These are phyloP conservation scores for Macrotrachela quadricornifera DNA, from an alignment of 1,140 invertebrate species.

Conservation along the genomic window DNA sequence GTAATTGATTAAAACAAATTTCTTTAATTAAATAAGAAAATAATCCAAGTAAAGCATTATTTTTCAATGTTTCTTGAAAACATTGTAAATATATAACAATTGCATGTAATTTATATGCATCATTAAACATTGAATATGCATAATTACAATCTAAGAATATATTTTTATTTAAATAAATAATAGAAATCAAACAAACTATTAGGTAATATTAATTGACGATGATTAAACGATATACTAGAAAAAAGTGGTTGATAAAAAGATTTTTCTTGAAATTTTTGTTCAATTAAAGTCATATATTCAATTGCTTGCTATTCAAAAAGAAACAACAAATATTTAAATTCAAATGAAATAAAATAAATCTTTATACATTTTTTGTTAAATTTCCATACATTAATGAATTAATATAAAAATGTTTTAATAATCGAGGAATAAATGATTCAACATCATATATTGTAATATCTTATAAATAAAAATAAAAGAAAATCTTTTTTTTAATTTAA, in stretches of 20 bases:
- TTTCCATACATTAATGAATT: constrained; percentile 6
- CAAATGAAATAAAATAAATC: no score
- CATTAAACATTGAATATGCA: constrained; percentile 39
- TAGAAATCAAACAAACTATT: no score
- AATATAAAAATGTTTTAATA: neutral
- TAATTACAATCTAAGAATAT: constrained; percentile 43
- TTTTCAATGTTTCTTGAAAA: constrained; percentile 50
- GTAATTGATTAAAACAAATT: constrained; percentile 65
- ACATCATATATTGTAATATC: neutral
- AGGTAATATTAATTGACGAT: no score
- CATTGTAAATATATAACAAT: constrained; percentile 67
- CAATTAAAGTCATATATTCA: neutral
- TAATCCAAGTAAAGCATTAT: constrained; percentile 62
- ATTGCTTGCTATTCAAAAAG: neutral
- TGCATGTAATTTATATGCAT: constrained; percentile 63
- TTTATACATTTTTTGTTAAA: neutral
- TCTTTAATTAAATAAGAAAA: constrained; percentile 67
- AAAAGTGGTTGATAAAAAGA: no score
- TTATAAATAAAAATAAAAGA: no score
- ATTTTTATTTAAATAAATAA: no score
- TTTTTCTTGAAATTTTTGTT: constrained; percentile 36
- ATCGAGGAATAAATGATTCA: neutral
- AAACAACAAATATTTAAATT: no score
- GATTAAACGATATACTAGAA: no score
- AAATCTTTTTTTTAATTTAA: no score